Base-by-base conservation (phyloP, 2,113 vertebrate genomes). In the Leucoraja erinaceus region DNA sequence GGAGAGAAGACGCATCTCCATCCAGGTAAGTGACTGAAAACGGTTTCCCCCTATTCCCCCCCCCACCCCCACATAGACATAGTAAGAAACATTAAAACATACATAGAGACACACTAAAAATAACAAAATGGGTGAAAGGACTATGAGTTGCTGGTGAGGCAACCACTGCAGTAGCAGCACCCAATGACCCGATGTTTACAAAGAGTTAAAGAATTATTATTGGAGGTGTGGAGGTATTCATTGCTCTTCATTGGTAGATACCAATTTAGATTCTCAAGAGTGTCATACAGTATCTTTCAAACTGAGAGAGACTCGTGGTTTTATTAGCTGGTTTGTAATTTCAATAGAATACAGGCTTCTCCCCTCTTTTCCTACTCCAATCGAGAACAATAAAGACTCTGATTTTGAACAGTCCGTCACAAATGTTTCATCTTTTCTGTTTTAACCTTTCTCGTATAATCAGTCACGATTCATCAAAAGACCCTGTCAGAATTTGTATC, bases 391-490 rank as follows among this genome's bases (percentile, higher is more conserved):
- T 74, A 54, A 72, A 74, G 33, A 74, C 38, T 68, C 63, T 72
- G n/a, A n/a, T 91, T 90, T 72, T 70, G 33, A 25, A 72, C 70
- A 91, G 66, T 66, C 66, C 72, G 38, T 47, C 68, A 72, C 66
- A 91, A 72, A 47, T 91, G 33, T 47, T 72, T 91, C 90, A 91
- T 91, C 90, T 25, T 28, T 91, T 72, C 38, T 25, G 68, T 91
- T 91, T 91, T 74, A 91, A 91, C 8, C 90, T 72, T 66, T 70
- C 88, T 90, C 12, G 31, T 54, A 7, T 33, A 91, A 91, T 91
- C 90, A 74, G 90, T 91, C 68, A 91, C 33, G 68, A 74, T 74
- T 91, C 90, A 91, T 91, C 90, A 91, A 74, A 72, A 91, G 31
- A 11, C 25, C 38, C 68, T 91, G 68, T 91, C 31, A 74, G 90